Conservation (phyloP, 2,797 vertebrate genomes). For the Periophthalmus magnuspinnatus region DNA sequence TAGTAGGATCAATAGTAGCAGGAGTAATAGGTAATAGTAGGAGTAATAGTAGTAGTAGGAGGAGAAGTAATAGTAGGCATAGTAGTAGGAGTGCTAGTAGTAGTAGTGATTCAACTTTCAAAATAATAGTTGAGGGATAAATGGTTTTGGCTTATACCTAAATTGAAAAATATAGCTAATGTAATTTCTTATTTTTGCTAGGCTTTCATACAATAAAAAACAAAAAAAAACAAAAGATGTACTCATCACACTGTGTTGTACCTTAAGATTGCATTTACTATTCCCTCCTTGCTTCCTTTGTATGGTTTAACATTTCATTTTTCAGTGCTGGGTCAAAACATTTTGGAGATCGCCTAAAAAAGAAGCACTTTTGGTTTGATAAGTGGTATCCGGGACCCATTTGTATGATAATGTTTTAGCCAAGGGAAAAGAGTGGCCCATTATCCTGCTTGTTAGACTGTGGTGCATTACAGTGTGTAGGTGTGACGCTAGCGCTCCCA, state of each 20-base stretch:
- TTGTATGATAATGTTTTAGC: slow-evolving; percentile 39
- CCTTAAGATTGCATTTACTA: not conserved
- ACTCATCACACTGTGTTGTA: not conserved
- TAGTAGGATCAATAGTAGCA: not conserved
- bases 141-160: too few relatives aligned
- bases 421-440: slow-evolving; percentile 4
- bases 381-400: slow-evolving; percentile 13
- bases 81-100: not conserved
- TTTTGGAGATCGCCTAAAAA: slow-evolving; percentile 20
- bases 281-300: not conserved
- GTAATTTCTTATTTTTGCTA: not conserved
- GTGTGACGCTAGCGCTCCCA: slow-evolving; percentile 20
- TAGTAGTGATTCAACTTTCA: not conserved
- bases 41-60: too few relatives aligned
- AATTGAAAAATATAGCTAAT: too few relatives aligned
- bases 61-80: too few relatives aligned
- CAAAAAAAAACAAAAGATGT: too few relatives aligned
- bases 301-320: slow-evolving; percentile 15
- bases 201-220: not conserved
- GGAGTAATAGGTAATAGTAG: too few relatives aligned
- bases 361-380: slow-evolving; percentile 2
- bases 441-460: slow-evolving; percentile 31
- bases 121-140: too few relatives aligned
- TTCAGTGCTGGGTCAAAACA: slow-evolving; percentile 17
- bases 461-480: slow-evolving; percentile 14